phyloP scores from a whole-genome alignment of 2,113 vertebrate genomes.

The Pygoscelis adeliae region DNA sequence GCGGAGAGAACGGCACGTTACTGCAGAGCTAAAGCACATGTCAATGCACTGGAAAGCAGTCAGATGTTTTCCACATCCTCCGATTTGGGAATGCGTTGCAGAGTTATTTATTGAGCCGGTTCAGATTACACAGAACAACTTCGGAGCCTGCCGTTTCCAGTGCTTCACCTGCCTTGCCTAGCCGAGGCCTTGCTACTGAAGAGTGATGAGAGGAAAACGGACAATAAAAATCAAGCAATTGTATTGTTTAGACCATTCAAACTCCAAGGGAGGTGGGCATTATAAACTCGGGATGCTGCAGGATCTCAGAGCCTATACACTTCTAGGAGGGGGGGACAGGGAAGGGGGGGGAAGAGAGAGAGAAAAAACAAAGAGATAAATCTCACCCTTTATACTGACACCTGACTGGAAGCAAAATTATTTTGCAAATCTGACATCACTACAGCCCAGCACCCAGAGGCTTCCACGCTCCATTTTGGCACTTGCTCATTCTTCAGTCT shows the following conservation, averaged over 20 bases:
- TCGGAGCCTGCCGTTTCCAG: not conserved
- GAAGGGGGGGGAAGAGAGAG: no score
- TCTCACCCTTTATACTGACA: not conserved
- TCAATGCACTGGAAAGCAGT: not conserved
- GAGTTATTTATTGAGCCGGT: not conserved
- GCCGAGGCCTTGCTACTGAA: not conserved
- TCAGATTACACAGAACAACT: not conserved
- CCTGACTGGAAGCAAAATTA: not conserved
- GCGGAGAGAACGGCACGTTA: not conserved
- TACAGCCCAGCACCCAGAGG: not conserved
- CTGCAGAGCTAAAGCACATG: not conserved
- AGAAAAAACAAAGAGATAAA: not conserved
- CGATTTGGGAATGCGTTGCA: not conserved
- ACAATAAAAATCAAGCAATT: not conserved
- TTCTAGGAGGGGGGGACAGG: not conserved
- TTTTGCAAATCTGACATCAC: not conserved
- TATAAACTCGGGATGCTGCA: not conserved
- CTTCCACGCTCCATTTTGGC: not conserved
- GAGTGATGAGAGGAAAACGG: not conserved
- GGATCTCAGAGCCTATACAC: not conserved
- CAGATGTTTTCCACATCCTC: conserved; percentile 5
- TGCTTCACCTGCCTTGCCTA: not conserved
- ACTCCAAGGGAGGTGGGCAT: not conserved
- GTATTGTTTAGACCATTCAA: not conserved
- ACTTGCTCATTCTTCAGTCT: not conserved